Evolutionary conservation across 92 coral and sea anemone genomes (phyloP).

Genomic region (Zoanthus gigantus): DNA sequence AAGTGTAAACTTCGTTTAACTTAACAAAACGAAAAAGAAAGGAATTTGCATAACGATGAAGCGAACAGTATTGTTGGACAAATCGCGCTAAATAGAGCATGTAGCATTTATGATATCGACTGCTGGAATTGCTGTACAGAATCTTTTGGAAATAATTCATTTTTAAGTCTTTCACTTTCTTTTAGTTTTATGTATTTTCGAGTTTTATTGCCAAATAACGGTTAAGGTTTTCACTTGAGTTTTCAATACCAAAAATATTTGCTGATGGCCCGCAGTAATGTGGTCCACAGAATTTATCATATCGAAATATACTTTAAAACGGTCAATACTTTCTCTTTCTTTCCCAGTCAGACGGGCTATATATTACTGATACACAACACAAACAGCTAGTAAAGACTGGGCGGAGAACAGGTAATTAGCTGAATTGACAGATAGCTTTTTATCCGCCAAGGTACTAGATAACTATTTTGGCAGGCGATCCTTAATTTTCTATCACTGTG

Average conservation of each 20-base stretch:
- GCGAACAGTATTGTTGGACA: neutral
- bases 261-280: neutral
- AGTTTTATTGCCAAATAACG: neutral
- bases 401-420: constrained; percentile 33
- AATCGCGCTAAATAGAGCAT: neutral
- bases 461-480: neutral
- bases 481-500: no score
- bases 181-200: neutral
- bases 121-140: no score
- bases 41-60: constrained; percentile 23
- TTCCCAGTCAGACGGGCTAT: neutral
- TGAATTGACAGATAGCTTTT: neutral
- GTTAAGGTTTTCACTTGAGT: neutral
- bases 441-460: constrained; percentile 24
- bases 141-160: no score
- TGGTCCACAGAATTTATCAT: neutral
- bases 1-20: neutral
- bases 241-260: constrained; percentile 5
- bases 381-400: constrained; percentile 11
- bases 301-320: neutral
- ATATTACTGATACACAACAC: neutral
- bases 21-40: neutral
- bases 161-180: neutral
- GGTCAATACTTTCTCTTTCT: neutral
- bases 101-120: neutral